Base-by-base conservation (phyloP, 92 coral and sea anemone genomes). In the Virgularia gustaviana region DNA sequence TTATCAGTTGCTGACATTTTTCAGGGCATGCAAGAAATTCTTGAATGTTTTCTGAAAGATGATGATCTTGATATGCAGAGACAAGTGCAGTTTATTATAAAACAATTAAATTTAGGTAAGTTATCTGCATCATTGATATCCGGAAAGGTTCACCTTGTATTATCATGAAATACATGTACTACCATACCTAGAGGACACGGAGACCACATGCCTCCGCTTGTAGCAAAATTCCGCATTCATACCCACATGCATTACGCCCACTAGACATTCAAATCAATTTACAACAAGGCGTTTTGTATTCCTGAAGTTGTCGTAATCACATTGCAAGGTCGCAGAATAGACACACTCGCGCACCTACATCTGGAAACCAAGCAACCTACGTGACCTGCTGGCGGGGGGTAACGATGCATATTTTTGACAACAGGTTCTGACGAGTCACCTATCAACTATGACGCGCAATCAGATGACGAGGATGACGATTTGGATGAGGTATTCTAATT, bases 401-500 rank as follows among this genome's bases (percentile, higher is more conserved):
- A n/a, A n/a, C n/a, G n/a, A 8, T 15, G 0, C 58, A 1, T 60
- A 33, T 33, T 57, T 43, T 47, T 22, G 23, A 0, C 28, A 20
- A 16, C 2, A 56, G 78, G 73, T 25, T 62, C 74, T 84, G 97
- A 92, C 60, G 95, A 92, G 55, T 95, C 90, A 32, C 28, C 85
- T 64, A 90, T 91, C 49, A 79, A 86, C 13, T 89, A 92, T 79
- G 87, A 86, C 32, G 94, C 94, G 0, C 85, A 80, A 30, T 92
- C 98, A 57, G 98, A 92, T 51, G 98, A 92, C 34, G 98, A 92
- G 82, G 98, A 89, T 32, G 98, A 92, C 45, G 98, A 92, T 73
- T 88, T 85, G 49, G 99, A 94, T 57, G 99, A 94, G 70, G 95
- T 88, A 72, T 0, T 27, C 5, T 0, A 5, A 38, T 2, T 5